These are phyloP conservation scores for Eupithecia insigniata DNA, from an alignment of 2,888 invertebrate species.

Conservation along the genomic window DNA sequence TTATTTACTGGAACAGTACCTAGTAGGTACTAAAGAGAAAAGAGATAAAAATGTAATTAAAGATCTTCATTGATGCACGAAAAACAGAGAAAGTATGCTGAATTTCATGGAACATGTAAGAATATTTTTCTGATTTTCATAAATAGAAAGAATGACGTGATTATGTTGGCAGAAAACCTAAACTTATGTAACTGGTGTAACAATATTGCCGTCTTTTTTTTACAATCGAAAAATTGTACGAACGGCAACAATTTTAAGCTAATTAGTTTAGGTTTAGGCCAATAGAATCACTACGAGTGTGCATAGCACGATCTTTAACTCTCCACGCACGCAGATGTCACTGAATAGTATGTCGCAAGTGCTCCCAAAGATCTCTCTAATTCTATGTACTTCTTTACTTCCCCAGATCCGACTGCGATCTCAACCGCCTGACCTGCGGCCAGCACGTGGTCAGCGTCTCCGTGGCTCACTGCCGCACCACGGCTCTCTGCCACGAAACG, in stretches of 20 bases:
- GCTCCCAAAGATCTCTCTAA: neutral
- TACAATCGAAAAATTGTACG: no score
- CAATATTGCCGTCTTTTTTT: no score
- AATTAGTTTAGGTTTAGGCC: no score
- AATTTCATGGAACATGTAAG: neutral
- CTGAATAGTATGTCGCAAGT: neutral
- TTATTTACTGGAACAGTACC: no score
- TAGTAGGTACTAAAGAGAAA: no score
- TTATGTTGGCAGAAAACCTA: no score
- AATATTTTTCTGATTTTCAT: neutral
- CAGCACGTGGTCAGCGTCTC: conserved; percentile 93
- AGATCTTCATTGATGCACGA: neutral
- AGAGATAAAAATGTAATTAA: no score
- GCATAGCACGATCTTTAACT: no score
- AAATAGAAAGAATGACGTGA: neutral
- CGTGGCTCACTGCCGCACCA: conserved; percentile 92
- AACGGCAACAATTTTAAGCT: no score
- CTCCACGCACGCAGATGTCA: no score
- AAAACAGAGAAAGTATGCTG: neutral
- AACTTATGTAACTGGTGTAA: no score
- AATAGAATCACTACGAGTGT: no score
- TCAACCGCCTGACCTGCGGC: conserved; percentile 92
- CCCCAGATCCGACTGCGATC: conserved; percentile 91
- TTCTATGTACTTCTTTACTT: conserved; percentile 25
- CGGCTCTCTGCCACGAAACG: conserved; percentile 90